phyloP scores from a whole-genome alignment of 2,888 invertebrate species.

The Stenodema calcarata region DNA sequence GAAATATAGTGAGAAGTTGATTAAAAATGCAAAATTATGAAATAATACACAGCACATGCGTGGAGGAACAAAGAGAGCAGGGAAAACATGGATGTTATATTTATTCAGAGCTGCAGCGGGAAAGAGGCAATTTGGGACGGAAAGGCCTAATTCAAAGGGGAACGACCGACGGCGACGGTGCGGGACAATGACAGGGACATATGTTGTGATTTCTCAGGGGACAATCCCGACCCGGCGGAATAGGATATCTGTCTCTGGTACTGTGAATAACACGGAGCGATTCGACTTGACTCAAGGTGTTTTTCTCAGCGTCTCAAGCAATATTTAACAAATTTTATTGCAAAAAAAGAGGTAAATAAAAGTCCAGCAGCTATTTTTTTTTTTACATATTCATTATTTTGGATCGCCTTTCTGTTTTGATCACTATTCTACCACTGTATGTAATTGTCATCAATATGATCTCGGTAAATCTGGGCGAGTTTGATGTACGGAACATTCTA shows the following conservation, averaged over 20 bases:
- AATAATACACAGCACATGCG: background rate
- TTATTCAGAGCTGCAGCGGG: background rate
- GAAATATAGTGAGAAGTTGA: no score
- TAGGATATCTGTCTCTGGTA: background rate
- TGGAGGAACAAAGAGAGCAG: background rate
- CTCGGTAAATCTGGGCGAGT: no score
- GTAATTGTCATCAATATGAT: no score
- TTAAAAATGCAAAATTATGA: background rate
- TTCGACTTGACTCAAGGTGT: background rate
- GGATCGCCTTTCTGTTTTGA: no score
- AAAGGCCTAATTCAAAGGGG: background rate
- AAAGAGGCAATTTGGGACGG: background rate
- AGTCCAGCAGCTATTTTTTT: no score
- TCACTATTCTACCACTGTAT: no score
- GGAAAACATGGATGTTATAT: background rate
- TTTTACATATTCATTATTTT: no score
- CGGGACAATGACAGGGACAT: constrained; percentile 1
- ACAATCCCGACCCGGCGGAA: background rate
- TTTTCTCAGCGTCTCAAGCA: background rate
- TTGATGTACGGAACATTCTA: no score
- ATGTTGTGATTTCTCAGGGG: constrained; percentile 42
- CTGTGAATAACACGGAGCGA: background rate
- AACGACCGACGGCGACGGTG: background rate
- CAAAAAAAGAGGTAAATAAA: background rate
- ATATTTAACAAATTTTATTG: background rate